These are phyloP conservation scores for Clanis bilineata DNA, from an alignment of 2,888 invertebrate genomes.

Conservation along the genomic window DNA sequence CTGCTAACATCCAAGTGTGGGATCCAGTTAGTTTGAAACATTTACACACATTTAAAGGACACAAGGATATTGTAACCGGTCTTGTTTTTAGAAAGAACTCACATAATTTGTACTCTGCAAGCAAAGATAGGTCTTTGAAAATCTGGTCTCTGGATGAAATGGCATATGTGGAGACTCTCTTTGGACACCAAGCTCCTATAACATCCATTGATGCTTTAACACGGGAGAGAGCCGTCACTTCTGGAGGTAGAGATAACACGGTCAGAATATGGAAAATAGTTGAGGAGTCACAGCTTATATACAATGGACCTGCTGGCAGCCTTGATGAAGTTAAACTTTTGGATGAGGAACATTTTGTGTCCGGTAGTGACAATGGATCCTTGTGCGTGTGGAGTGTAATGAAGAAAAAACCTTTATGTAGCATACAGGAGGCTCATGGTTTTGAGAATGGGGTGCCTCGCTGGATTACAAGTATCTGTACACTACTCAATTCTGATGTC, in stretches of 20 bases:
- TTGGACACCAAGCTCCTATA: slow-evolving; percentile 95
- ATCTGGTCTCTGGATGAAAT: slow-evolving; percentile 98
- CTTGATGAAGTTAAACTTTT: slow-evolving; percentile 95
- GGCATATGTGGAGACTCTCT: slow-evolving; percentile 97
- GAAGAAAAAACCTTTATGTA: slow-evolving; percentile 92
- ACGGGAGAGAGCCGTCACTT: slow-evolving; percentile 92
- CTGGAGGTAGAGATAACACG: slow-evolving; percentile 93
- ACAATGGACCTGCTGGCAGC: slow-evolving; percentile 90
- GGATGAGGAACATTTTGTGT: slow-evolving; percentile 96
- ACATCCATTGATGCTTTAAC: slow-evolving; percentile 93
- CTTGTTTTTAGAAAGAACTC: slow-evolving; percentile 92
- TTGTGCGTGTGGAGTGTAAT: slow-evolving; percentile 91
- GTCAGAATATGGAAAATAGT: slow-evolving; percentile 97
- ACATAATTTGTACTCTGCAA: slow-evolving; percentile 91
- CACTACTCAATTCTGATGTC: slow-evolving; percentile 92
- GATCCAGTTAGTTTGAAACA: slow-evolving; percentile 89
- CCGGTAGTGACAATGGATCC: slow-evolving; percentile 95
- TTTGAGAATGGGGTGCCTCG: slow-evolving; percentile 86
- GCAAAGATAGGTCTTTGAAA: slow-evolving; percentile 91
- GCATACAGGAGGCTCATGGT: slow-evolving; percentile 88
- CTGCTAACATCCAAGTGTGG: slow-evolving; percentile 90
- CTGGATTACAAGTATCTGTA: slow-evolving; percentile 93
- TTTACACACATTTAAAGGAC: slow-evolving; percentile 90
- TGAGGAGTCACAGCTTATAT: slow-evolving; percentile 98
- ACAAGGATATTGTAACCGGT: slow-evolving; percentile 88